Evolutionary conservation across 2,113 vertebrate genomes (phyloP).

Genomic region (Phodopus roborovskii): DNA sequence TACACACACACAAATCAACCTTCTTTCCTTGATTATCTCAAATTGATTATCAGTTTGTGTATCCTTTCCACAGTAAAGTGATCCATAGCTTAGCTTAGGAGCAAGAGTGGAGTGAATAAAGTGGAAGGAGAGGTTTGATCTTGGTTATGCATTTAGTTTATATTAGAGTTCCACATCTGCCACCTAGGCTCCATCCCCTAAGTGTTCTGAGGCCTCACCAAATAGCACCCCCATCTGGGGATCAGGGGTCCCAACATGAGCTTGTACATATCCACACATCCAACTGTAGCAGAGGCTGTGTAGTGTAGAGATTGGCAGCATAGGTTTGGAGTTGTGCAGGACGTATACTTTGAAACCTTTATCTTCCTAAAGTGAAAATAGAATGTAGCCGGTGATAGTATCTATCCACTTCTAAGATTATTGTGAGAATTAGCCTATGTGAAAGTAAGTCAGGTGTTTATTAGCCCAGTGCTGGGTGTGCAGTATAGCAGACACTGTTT

Average conservation of each 20-base stretch:
- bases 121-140: neutral
- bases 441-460: neutral
- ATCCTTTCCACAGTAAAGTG: neutral
- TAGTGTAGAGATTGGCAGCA: neutral
- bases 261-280: neutral
- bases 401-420: constrained; percentile 4
- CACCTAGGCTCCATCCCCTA: neutral
- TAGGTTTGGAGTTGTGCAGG: constrained; percentile 6
- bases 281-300: neutral
- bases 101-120: neutral
- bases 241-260: neutral
- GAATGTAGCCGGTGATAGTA: neutral
- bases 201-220: neutral
- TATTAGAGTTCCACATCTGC: neutral
- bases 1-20: neutral
- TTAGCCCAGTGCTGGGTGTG: neutral
- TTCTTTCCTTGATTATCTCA: constrained; percentile 9
- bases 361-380: constrained; percentile 11
- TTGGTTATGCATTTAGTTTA: neutral
- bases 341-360: neutral
- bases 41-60: constrained; percentile 5
- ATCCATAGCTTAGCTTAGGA: neutral
- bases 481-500: neutral
- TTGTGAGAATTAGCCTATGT: neutral
- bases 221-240: neutral